Evolutionary conservation across 2,888 invertebrate species (phyloP), one percentile per base, ranked within the genome.

Genomic region (Netelia inedita): DNA sequence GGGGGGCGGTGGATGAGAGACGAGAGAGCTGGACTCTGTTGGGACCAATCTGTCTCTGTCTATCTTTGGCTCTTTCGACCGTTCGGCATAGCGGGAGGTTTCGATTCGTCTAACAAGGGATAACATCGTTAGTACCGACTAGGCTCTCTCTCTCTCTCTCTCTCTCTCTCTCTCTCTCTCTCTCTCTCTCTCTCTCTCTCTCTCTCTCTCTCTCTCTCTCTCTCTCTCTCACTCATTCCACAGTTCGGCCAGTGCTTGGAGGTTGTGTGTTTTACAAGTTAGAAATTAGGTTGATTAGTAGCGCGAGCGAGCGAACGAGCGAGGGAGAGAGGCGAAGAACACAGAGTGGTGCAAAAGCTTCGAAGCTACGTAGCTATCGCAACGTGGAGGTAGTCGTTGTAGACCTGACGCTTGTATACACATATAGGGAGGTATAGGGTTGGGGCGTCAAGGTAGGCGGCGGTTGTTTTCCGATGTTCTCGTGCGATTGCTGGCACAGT

Each of bases 191-290:
- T 59, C 76, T 75, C 57, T 74, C 82, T 61, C 73, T 75, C 57
- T 75, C 71, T n/a, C 59, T 53, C 53, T 71, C 59, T 53, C 5
- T 50, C 57, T 59, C 83, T 35, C 82, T 55, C 73, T 75, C 57
- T 75, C 71, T 14, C 59, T 53, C 59, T 71, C 59, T 53, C 35
- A 55, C 61, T 59, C 83, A 83, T 66, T 35, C 35, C 6, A 35
- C 35, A 6, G 69, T 65, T 46, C 76, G 89, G 86, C 90, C 87
- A 88, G 71, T 78, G 65, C 84, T 82, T 79, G 79, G 14, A 35
- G 90, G 88, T 90, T 93, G 93, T 93, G 93, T 93, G 92, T 93
- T 93, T 93, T 93, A 93, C 93, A 93, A 93, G 93, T 93, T 93
- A 93, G 92, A 92, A 93, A 93, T 93, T 92, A 93, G 91, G 92